Conservation (phyloP, 2,797 vertebrate species). For the Dipus sagitta region DNA sequence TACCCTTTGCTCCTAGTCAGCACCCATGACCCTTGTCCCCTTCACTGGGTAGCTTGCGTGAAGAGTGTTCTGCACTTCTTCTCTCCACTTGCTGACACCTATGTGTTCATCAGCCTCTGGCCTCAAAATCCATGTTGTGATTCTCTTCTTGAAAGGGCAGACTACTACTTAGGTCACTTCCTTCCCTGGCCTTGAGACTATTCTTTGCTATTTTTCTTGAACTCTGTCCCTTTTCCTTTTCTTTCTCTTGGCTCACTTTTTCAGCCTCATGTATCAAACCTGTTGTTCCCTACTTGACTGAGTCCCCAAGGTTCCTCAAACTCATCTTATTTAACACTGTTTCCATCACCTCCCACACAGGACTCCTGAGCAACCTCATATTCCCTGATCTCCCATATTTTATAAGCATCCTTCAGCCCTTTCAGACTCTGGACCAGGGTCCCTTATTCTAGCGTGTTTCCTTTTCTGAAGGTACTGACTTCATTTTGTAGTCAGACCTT, state of each 20-base stretch:
- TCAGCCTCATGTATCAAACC: conserved; percentile 36
- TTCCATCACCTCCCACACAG: neutral
- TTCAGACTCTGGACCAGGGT: conserved; percentile 10
- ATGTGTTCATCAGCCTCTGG: neutral
- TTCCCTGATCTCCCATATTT: neutral
- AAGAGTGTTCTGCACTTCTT: neutral
- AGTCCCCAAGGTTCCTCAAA: conserved; percentile 23
- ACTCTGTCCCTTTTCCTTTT: conserved; percentile 11
- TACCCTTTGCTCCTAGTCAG: neutral
- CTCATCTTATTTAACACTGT: neutral
- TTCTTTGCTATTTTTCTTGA: conserved; percentile 19
- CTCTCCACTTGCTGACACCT: neutral
- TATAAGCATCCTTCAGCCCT: conserved; percentile 52
- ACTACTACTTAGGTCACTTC: conserved; percentile 28
- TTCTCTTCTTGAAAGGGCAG: conserved; percentile 61
- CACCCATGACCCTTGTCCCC: neutral
- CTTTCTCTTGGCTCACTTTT: conserved; percentile 53
- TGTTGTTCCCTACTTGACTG: conserved; percentile 27
- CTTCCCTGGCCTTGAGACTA: conserved; percentile 40
- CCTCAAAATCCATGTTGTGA: conserved; percentile 12
- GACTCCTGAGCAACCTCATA: neutral
- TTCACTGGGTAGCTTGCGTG: neutral
- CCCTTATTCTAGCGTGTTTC: conserved; percentile 46
- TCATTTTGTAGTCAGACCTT: conserved; percentile 65
- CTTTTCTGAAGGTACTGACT: conserved; percentile 62